Evolutionary conservation across 2,888 invertebrate genomes (phyloP), one percentile per base, ranked within the genome.

Genomic region (Minunthozetes semirufus): DNA sequence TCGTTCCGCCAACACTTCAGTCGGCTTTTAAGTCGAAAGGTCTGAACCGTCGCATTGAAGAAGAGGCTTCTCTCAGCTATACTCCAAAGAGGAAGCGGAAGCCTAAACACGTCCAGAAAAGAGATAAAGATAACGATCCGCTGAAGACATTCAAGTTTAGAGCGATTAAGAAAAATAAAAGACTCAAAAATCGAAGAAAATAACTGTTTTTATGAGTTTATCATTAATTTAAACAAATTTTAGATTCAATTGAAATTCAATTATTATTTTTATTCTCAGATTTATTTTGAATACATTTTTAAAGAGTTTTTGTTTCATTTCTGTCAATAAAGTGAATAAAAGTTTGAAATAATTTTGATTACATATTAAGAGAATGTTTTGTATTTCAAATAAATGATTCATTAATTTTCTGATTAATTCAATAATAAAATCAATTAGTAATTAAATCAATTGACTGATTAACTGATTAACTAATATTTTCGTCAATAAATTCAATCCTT

Each of bases 1-100:
- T 94, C 79, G 75, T 79, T 17, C 79, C 79, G 4, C 75, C 77
- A n/a, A 79, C 79, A 11, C 66, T 79, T n/a, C 72, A 73, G 66
- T 66, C 73, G 11, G 27, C 25, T 9, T 73, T 76, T 15, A 53
- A 27, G 25, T 73, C 59, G n/a, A 75, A 75, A 9, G n/a, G 22
- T 17, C 19, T 29, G 33, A 50, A 75, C 19, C 11, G 48, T 13
- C 50, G 27, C 4, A 19, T 38, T 9, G 74, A 74, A 72, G 70
- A 74, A 61, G 33, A 46, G 33, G 74, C 74, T 19, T 27, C 29
- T 25, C 25, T 74, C 15, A 74, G 70, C 42, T 74, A 74, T 71
- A 27, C 29, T 19, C 74, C 74, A 0, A 38, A 46, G 25, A 5
- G 38, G 19, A 50, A 50, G 50, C 46, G 68, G 9, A 74, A 48